phyloP scores from a whole-genome alignment of 1,140 invertebrate species.

The Tetramorium alpestre region DNA sequence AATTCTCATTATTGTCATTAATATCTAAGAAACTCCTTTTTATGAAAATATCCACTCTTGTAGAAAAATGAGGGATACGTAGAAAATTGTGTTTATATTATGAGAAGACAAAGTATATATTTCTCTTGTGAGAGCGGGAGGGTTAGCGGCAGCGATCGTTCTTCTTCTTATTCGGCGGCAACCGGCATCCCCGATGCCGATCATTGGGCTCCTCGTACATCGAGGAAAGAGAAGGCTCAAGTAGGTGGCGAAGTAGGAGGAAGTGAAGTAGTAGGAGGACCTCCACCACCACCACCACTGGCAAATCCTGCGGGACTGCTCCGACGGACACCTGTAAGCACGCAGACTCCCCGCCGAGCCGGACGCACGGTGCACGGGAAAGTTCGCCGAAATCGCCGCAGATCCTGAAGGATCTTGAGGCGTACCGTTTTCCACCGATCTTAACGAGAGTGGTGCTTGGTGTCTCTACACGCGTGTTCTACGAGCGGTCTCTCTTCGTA shows the following conservation, averaged over 20 bases:
- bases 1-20: not conserved
- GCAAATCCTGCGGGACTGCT: slow-evolving; percentile 73
- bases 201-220: slow-evolving; percentile 54
- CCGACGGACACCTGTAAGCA: slow-evolving; percentile 75
- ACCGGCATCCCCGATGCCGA: slow-evolving; percentile 61
- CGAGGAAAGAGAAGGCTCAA: slow-evolving; percentile 59
- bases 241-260: slow-evolving; percentile 69
- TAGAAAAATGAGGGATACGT: not conserved
- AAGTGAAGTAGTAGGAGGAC: slow-evolving; percentile 75
- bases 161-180: slow-evolving; percentile 16
- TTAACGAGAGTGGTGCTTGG: slow-evolving; percentile 13
- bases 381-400: slow-evolving; percentile 66
- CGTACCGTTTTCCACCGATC: slow-evolving; percentile 31
- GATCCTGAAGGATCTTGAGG: slow-evolving; percentile 64
- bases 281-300: slow-evolving; percentile 68
- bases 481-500: not conserved
- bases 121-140: not conserved
- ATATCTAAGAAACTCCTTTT: not conserved
- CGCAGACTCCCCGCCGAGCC: slow-evolving; percentile 72
- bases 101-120: not conserved
- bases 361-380: slow-evolving; percentile 63
- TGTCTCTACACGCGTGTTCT: slow-evolving; percentile 8
- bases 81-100: not conserved
- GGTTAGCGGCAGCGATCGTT: not conserved
- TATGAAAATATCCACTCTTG: not conserved